Evolutionary conservation across 2,797 vertebrate genomes (phyloP).

Genomic region (Labeo calbasu): DNA sequence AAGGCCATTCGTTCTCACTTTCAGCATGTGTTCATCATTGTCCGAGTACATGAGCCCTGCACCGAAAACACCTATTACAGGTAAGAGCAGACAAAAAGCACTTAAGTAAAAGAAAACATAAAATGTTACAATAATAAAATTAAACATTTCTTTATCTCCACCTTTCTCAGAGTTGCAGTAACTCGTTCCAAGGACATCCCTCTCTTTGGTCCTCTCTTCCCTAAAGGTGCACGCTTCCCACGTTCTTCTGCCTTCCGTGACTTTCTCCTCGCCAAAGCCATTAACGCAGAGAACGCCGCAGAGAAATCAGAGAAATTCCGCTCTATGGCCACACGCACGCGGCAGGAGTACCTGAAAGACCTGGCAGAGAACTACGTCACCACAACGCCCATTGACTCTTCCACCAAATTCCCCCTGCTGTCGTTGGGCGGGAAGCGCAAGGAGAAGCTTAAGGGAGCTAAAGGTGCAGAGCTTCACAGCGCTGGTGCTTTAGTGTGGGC

Average conservation of each 20-base stretch:
- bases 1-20: conserved; percentile 92
- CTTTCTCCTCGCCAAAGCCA: conserved; percentile 89
- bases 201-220: conserved; percentile 87
- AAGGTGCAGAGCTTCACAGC: conserved; percentile 83
- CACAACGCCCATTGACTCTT: conserved; percentile 88
- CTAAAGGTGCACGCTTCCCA: conserved; percentile 82
- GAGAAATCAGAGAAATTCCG: conserved; percentile 91
- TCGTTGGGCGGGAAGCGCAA: conserved; percentile 87
- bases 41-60: conserved; percentile 83
- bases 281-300: conserved; percentile 90
- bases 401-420: conserved; percentile 87
- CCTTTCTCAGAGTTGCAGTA: conserved; percentile 83
- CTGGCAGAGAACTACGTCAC: conserved; percentile 89
- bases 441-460: conserved; percentile 82
- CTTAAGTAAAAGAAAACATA: background rate
- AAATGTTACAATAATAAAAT: background rate
- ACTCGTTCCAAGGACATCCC: conserved; percentile 93
- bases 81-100: conserved; percentile 62
- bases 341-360: conserved; percentile 92
- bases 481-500: conserved; percentile 86
- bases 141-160: background rate
- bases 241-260: conserved; percentile 84
- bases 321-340: conserved; percentile 91
- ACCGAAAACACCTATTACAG: conserved; percentile 86
- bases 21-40: conserved; percentile 92